Percentiles rank a stretch among this genome's conserved stretches.
Conservation (phyloP, 2,113 vertebrate genomes). For the Cariama cristata region DNA sequence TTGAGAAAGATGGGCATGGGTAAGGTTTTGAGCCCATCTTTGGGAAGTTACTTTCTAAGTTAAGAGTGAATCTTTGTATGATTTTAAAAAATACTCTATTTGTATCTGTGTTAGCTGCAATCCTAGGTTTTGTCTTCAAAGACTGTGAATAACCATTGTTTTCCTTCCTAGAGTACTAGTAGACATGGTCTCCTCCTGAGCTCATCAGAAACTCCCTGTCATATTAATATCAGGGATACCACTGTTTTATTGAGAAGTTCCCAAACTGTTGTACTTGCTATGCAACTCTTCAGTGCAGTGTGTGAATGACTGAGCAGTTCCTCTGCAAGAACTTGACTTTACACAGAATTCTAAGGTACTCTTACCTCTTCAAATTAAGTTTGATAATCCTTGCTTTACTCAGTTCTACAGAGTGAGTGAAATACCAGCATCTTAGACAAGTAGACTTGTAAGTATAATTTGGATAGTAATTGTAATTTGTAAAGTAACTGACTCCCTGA, state of each 20-base stretch:
- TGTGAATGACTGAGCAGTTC: background rate
- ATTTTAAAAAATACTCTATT: background rate
- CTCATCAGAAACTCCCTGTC: background rate
- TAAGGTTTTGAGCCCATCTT: background rate
- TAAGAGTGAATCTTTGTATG: background rate
- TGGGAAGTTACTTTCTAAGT: background rate
- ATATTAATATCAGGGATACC: background rate
- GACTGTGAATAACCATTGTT: background rate
- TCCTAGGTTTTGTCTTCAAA: background rate
- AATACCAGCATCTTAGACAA: background rate
- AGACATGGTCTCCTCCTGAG: background rate
- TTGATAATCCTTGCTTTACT: slow-evolving; percentile 4
- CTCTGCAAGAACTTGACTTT: background rate
- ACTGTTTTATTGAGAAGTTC: background rate
- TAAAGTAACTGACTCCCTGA: background rate
- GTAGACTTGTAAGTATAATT: slow-evolving; percentile 17
- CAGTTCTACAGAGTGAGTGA: background rate
- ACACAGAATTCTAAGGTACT: background rate
- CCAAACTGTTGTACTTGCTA: background rate
- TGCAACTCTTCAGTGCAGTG: background rate
- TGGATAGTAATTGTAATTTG: slow-evolving; percentile 43
- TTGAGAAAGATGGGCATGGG: background rate
- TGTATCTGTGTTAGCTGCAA: background rate
- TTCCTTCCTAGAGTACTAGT: background rate
- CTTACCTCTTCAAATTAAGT: background rate